Conservation (phyloP, 2,797 vertebrate genomes). For the Pyrocephalus nanus region DNA sequence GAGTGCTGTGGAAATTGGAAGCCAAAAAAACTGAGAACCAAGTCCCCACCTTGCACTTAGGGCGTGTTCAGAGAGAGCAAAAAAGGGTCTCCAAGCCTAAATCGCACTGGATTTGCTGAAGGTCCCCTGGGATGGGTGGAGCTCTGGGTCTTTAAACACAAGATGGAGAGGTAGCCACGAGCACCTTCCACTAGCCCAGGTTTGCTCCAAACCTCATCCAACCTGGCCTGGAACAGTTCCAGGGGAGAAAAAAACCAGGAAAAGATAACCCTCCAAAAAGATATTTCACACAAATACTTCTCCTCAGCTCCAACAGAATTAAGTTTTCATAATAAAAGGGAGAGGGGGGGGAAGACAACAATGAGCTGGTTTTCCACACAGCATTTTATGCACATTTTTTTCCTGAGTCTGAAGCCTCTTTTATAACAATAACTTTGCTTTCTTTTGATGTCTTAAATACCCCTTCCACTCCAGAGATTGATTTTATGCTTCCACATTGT, state of each 20-base stretch:
- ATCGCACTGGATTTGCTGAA: neutral
- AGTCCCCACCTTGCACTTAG: neutral
- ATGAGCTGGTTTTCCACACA: neutral
- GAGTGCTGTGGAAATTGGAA: neutral
- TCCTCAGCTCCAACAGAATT: neutral
- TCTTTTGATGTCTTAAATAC: conserved; percentile 38
- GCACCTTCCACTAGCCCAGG: neutral
- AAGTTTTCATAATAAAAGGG: neutral
- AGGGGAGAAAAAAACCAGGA: neutral
- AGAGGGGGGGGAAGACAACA: neutral
- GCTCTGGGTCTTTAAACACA: neutral
- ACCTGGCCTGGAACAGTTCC: neutral
- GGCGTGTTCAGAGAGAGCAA: neutral
- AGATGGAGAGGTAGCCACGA: neutral
- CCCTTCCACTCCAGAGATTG: neutral
- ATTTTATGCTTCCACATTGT: conserved; percentile 45
- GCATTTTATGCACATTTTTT: neutral
- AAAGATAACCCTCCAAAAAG: neutral
- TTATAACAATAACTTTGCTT: neutral
- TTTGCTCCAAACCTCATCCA: neutral
- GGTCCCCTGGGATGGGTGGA: neutral
- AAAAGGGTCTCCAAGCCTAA: neutral
- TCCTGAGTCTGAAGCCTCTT: neutral
- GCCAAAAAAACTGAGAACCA: neutral
- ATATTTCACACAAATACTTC: neutral